These are phyloP conservation scores for Hypsibius dujardini DNA, from an alignment of 1,140 invertebrate species.

Conservation along the genomic window DNA sequence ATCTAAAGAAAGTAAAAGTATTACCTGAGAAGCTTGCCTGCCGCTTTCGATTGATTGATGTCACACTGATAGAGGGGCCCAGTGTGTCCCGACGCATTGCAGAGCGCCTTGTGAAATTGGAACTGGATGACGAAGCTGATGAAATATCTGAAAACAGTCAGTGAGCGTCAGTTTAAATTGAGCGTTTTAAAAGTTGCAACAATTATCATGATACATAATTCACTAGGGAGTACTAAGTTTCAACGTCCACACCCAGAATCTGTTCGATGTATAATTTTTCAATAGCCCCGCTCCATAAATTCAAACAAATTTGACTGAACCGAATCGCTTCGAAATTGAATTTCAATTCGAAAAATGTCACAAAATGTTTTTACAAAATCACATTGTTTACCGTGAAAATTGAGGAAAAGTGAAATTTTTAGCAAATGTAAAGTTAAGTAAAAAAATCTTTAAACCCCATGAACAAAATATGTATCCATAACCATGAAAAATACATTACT, in stretches of 20 bases:
- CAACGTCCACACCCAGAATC: slow-evolving; percentile 19
- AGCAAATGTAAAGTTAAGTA: too few relatives aligned
- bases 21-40: slow-evolving; percentile 22
- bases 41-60: background rate
- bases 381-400: too few relatives aligned
- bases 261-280: slow-evolving; percentile 20
- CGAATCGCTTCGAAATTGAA: background rate
- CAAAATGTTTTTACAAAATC: too few relatives aligned
- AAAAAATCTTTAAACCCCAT: too few relatives aligned
- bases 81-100: slow-evolving; percentile 57
- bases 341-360: too few relatives aligned
- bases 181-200: slow-evolving; percentile 43
- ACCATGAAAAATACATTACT: too few relatives aligned
- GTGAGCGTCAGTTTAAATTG: slow-evolving; percentile 58
- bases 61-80: slow-evolving; percentile 44
- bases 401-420: too few relatives aligned
- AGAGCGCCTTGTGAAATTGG: slow-evolving; percentile 69
- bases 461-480: too few relatives aligned
- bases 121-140: slow-evolving; percentile 71
- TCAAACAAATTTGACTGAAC: too few relatives aligned
- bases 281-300: slow-evolving; percentile 25
- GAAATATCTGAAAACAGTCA: slow-evolving; percentile 60
- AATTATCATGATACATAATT: too few relatives aligned
- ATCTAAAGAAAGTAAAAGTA: too few relatives aligned
- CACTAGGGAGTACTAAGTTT: too few relatives aligned